Percentiles rank a stretch among this genome's conserved stretches.
Conservation (phyloP, 2,888 invertebrate genomes). For the Drosophila aldrichi region DNA sequence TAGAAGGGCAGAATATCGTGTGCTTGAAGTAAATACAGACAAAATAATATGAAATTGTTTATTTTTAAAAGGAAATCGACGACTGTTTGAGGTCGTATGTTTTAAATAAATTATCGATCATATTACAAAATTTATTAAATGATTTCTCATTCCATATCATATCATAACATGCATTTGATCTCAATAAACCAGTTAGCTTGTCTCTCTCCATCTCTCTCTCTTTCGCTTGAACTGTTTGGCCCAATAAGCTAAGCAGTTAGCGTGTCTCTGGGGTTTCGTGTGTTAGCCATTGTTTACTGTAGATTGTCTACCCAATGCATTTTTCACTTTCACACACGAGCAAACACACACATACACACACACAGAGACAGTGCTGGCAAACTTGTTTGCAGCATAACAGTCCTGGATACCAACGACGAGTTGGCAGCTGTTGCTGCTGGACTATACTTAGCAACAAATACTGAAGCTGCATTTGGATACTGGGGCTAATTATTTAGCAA, state of each 20-base stretch:
- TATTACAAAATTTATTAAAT: not conserved
- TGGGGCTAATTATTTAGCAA: constrained; percentile 68
- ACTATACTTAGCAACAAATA: constrained; percentile 38
- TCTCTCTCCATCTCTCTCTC: not conserved
- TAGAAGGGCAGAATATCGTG: not conserved
- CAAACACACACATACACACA: constrained; percentile 9
- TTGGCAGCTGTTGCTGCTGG: constrained; percentile 40
- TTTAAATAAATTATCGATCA: not conserved
- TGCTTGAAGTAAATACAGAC: not conserved
- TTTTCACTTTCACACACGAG: constrained; percentile 63
- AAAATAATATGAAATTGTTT: not conserved
- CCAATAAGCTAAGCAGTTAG: constrained; percentile 41
- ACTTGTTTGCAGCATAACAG: constrained; percentile 48
- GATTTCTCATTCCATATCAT: not conserved
- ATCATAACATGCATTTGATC: constrained; percentile 12
- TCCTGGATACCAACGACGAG: constrained; percentile 50
- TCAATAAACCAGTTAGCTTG: constrained; percentile 17
- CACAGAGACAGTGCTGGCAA: constrained; percentile 24
- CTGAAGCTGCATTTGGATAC: constrained; percentile 42
- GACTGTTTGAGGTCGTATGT: too few species aligned
- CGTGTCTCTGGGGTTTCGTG: constrained; percentile 38
- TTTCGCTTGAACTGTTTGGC: constrained; percentile 23
- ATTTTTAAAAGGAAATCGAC: too few species aligned
- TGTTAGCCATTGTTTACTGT: constrained; percentile 25
- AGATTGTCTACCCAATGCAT: constrained; percentile 41